Evolutionary conservation across 2,888 invertebrate species (phyloP).

Genomic region (Rhamnusium bicolor): DNA sequence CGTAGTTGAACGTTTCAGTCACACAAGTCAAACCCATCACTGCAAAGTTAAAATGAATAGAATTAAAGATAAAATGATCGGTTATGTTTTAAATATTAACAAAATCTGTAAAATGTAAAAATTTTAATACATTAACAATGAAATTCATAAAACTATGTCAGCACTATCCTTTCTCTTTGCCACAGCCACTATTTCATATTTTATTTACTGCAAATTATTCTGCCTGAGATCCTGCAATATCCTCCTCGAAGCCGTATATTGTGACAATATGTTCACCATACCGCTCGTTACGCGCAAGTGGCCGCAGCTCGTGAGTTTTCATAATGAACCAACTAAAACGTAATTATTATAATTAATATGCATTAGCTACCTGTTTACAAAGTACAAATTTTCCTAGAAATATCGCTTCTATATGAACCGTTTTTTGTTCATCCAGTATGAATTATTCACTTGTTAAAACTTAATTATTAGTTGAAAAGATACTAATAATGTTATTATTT

Average conservation of each 20-base stretch:
- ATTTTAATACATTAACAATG: no score
- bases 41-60: no score
- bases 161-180: no score
- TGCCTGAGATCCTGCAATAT: neutral
- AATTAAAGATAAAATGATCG: no score
- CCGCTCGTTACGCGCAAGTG: constrained; percentile 42
- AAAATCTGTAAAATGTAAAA: no score
- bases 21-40: no score
- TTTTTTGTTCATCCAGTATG: neutral
- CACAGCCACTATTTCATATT: neutral
- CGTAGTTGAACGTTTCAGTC: no score
- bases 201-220: neutral
- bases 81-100: no score
- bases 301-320: constrained; percentile 47
- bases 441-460: neutral
- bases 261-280: neutral
- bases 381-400: neutral
- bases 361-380: constrained; percentile 16
- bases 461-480: no score
- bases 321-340: constrained; percentile 56
- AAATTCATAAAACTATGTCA: no score
- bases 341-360: constrained; percentile 48
- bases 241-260: neutral
- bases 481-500: no score
- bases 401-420: neutral